Percentiles rank a stretch among this genome's conserved stretches.
phyloP scores from a whole-genome alignment of 2,888 invertebrate genomes.

The Agrochola circellaris region DNA sequence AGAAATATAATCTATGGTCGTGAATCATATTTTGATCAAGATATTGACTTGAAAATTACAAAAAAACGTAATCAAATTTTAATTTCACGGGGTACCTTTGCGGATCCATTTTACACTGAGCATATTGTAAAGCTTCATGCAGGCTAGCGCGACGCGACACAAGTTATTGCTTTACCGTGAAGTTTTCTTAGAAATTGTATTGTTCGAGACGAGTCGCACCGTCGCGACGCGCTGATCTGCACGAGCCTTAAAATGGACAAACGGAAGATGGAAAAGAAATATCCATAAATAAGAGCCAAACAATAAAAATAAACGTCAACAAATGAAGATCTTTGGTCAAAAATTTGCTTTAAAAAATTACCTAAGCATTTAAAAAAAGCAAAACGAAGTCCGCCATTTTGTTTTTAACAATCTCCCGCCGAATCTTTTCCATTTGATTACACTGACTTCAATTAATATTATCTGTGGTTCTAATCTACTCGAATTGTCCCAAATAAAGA shows the following conservation, averaged over 20 bases:
- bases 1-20: too few relatives aligned
- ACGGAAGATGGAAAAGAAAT: neutral
- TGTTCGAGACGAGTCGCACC: too few relatives aligned
- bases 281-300: neutral
- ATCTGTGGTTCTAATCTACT: constrained; percentile 48
- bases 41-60: too few relatives aligned
- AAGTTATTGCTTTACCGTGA: too few relatives aligned
- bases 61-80: too few relatives aligned
- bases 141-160: too few relatives aligned
- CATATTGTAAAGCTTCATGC: neutral
- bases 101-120: neutral
- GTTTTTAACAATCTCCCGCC: constrained; percentile 13
- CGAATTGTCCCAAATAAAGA: constrained; percentile 43
- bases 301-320: neutral
- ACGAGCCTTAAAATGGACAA: neutral
- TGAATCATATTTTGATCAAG: too few relatives aligned
- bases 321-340: too few relatives aligned
- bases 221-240: too few relatives aligned
- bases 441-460: constrained; percentile 56
- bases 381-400: constrained; percentile 24
- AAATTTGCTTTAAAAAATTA: neutral
- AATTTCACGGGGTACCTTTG: too few relatives aligned
- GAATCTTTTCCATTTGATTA: constrained; percentile 56
- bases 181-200: too few relatives aligned
- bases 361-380: neutral